Evolutionary conservation across 2,888 invertebrate genomes (phyloP).

Genomic region (Tenthredo distinguenda): DNA sequence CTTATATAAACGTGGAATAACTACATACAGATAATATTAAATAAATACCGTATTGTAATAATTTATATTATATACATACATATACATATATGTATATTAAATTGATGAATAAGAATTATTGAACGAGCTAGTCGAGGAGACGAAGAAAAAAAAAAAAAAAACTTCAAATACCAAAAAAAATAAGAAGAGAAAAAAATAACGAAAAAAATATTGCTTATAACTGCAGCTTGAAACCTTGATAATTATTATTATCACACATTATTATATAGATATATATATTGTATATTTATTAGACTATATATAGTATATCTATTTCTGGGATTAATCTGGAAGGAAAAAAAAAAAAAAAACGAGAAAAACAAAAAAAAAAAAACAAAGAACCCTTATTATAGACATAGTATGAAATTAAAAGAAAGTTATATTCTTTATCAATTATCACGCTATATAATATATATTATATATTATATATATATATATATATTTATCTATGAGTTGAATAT

Average conservation of each 20-base stretch:
- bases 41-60: conserved; percentile 4
- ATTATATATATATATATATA: background rate
- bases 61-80: background rate
- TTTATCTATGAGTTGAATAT: background rate
- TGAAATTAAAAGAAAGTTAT: background rate
- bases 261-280: background rate
- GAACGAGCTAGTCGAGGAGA: background rate
- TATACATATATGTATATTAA: background rate
- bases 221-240: background rate
- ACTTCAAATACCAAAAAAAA: background rate
- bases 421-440: background rate
- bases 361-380: background rate
- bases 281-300: background rate
- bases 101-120: background rate
- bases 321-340: background rate
- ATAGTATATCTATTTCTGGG: background rate
- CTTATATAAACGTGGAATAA: conserved; percentile 58
- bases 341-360: background rate
- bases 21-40: conserved; percentile 68
- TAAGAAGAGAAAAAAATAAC: conserved; percentile 15
- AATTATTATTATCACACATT: background rate
- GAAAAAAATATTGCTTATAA: conserved; percentile 1
- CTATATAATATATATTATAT: background rate
- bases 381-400: background rate
- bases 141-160: background rate